Base-by-base conservation (phyloP, 2,888 invertebrate species). In the Drosophila birchii region DNA sequence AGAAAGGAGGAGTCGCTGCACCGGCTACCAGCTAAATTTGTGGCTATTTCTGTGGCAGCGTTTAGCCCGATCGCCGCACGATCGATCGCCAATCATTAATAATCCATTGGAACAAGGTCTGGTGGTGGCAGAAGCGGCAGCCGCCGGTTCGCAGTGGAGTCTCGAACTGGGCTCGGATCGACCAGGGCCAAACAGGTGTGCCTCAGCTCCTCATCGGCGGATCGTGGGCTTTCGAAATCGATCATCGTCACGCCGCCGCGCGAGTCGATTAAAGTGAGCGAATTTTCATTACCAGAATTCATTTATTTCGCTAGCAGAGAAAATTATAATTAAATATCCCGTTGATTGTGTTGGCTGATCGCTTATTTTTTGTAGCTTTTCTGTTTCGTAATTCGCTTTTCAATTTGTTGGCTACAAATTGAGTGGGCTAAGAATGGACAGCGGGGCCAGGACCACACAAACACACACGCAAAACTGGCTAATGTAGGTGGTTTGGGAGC, bases 21-120 rank as follows among this genome's bases (percentile, higher is more conserved):
- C 34, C 53, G 69, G 71, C 76, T 71, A 69, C 64, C 75, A 79
- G 78, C 60, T 70, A 74, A 71, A 62, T 44, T 61, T 64, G 70
- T 73, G 78, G 88, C 80, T 89, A 86, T 88, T 90, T 86, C 80
- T 72, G 69, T 78, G 67, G 68, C 73, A 60, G 68, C 67, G 70
- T 70, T 78, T 66, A 57, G 61, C 76, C 58, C 75, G 83, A 83
- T 82, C 86, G 64, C 60, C 69, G 54, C 72, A 79, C 84, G 84
- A 90, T 85, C 86, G 90, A 91, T 90, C 85, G 89, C 78, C 75
- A 79, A 82, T 81, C 90, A 91, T 91, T 91, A 91, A 91, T 91
- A 87, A 88, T 84, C 77, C 79, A 86, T 83, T 71, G 78, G 55
- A 86, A 79, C 76, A 75, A 80, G 81, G 62, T 57, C 66, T 80